phyloP scores from a whole-genome alignment of 2,888 invertebrate species.

The Sminthurinus aureus region DNA sequence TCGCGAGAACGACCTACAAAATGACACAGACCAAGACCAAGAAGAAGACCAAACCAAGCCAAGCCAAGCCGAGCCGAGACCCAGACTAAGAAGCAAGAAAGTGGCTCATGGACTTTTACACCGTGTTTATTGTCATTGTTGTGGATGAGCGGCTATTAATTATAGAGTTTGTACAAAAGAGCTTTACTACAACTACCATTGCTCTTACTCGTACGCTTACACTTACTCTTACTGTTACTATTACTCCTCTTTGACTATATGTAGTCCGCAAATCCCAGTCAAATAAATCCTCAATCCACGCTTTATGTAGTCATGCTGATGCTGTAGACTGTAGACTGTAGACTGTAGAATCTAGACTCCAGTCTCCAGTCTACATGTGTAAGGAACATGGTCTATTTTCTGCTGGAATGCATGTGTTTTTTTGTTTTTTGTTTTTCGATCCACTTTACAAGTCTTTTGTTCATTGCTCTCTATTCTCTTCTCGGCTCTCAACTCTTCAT shows the following conservation, averaged over 20 bases:
- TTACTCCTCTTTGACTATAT: not conserved
- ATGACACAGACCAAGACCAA: not conserved
- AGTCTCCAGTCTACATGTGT: no score
- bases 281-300: no score
- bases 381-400: no score
- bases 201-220: not conserved
- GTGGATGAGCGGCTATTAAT: slow-evolving; percentile 20
- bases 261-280: not conserved
- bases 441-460: no score
- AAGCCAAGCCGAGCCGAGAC: not conserved
- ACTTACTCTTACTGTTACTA: not conserved
- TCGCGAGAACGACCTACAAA: not conserved
- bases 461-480: no score
- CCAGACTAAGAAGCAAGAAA: not conserved
- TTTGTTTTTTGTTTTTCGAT: no score
- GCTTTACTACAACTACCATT: not conserved
- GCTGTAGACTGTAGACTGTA: no score
- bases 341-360: no score
- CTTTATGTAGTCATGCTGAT: no score
- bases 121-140: slow-evolving; percentile 25
- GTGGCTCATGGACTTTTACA: slow-evolving; percentile 7
- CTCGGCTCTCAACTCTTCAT: no score
- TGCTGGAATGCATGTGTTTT: no score
- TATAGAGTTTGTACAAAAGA: slow-evolving; percentile 10
- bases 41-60: not conserved